Evolutionary conservation across 35 echinoderm and acorn worm species (phyloP), one percentile per base, ranked within the genome.

Genomic region (Ophiothrix spiculata): DNA sequence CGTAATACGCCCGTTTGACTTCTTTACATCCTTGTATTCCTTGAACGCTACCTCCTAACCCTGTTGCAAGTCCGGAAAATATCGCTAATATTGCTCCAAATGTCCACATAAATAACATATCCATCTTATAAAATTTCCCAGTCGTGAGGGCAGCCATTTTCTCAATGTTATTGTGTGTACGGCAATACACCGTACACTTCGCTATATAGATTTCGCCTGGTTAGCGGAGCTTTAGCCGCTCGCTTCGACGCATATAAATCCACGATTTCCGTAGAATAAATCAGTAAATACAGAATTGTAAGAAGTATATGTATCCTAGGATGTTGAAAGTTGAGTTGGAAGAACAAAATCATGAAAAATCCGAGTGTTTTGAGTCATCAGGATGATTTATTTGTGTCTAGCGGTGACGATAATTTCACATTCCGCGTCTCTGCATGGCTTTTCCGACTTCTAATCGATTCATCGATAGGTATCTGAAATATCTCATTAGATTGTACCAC

Each of bases 21-120:
- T 89, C 87, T 39, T 78, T 80, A 73, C 87, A 89, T 76, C 84
- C 84, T 64, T 84, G 54, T 10, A 69, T 69, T 15, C 60, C 60
- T 69, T 69, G 60, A 25, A 69, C 8, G 8, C 69, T 54, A 36
- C 81, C 81, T 35, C 45, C 54, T 23, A 84, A 37, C 8, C 45
- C 81, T 4, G 31, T 64, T 11, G 49, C 19, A 84, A 69, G 32
- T 69, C 81, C 56, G n/a, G 80, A 82, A 69, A 84, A 84, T 21
- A 84, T 34, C 33, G 56, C 32, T 33, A 63, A 64, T 64, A 74
- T 64, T 14, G 49, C 35, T 37, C 56, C 81, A 1, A 84, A 69
- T 69, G 60, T 69, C 60, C 60, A 69, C 60, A 69, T 69, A 69
- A 69, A 12, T 2, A 69, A 15, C 60, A 28, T 69, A 69, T 69